Evolutionary conservation across 2,888 invertebrate genomes (phyloP), one percentile per base, ranked within the genome.

Genomic region (Acanthococcus lagerstroemiae): DNA sequence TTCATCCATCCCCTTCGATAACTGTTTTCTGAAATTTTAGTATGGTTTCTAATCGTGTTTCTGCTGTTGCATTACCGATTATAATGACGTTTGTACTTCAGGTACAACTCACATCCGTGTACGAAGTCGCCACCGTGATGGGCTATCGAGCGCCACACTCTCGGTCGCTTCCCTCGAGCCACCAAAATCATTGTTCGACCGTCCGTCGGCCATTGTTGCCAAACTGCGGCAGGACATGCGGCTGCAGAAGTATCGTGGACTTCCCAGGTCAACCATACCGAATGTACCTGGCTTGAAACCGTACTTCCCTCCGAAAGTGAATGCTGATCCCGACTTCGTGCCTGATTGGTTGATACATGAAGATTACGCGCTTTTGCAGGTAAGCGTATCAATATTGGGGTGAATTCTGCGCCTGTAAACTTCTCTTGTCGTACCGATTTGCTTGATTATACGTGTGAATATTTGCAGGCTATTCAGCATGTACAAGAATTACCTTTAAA

Each of bases 331-430:
- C 6, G 84, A 85, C 52, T 81, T 85, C 68, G 82, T 83, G 71
- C 86, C 89, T 68, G 93, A 93, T 72, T 96, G 95, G 95, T 82
- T 87, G 70, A 84, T 92, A 67, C 85, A 88, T 74, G 95, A 96
- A 77, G 95, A 96, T 76, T 87, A 89, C 80, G 86, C 89, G 25
- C 80, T 95, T 67, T 79, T 95, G 17, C 88, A 90, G 78, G 90
- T 90, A 72, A 66, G 44, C 30, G 72, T 79, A 82, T 69, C 87
- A 87, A 55, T 2, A 22, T 55, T 22, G 27, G 24, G 17, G 17
- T 22, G 17, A 26, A 22, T 55, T 26, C 24, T 50, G 7, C 21
- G 17, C 15, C 15, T 37, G 6, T 12, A 37, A 9, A 37, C 15
- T 37, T 37, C 37, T 12, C 37, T 37, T 37, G 6, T 37, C 6